Evolutionary conservation across 92 coral and sea anemone genomes (phyloP), one percentile per base, ranked within the genome.

Genomic region (Epizoanthus ramosus): DNA sequence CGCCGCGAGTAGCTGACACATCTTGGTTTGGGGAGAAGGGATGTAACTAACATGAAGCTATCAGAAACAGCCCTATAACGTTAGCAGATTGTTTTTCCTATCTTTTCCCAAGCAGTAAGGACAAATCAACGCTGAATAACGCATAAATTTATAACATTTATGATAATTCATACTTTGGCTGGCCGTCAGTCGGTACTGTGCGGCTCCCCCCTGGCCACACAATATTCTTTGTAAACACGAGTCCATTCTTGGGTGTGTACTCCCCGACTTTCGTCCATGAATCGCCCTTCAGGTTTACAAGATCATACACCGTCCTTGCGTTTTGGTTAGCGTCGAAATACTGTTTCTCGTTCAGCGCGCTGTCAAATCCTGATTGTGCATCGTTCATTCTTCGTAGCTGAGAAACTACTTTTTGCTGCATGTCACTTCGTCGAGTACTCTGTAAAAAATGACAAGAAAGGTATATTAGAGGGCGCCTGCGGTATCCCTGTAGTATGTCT

Each of bases 121-220:
- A 9, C 15, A 12, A 50, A 9, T 2, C 3, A 50, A 50, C 8
- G 15, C 54, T 50, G 15, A 50, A 16, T 50, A 10, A 50, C 1
- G 54, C 54, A 50, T 50, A 9, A 9, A 10, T 50, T 50, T 15
- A 50, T 50, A 50, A 10, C 54, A 50, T 10, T 50, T 21, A 24
- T 23, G 15, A 35, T 53, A 15, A 9, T 16, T n/a, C 82, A 74
- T 83, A 96, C 99, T 87, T 89, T 73, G 94, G 98, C 74, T 87
- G 93, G 18, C 71, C 71, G 22, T 86, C 87, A 3, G 93, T 61
- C 8, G 99, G 99, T 12, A 97, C 87, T 23, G 90, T 82, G 10
- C 92, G 84, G 59, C 98, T 94, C 24, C 99, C 99, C 16, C 99
- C 99, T 23, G 99, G 90, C 99, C 99, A 96, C 3, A 94, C 98